Conservation (phyloP, 2,797 vertebrate genomes). For the Brotogeris chrysoptera region DNA sequence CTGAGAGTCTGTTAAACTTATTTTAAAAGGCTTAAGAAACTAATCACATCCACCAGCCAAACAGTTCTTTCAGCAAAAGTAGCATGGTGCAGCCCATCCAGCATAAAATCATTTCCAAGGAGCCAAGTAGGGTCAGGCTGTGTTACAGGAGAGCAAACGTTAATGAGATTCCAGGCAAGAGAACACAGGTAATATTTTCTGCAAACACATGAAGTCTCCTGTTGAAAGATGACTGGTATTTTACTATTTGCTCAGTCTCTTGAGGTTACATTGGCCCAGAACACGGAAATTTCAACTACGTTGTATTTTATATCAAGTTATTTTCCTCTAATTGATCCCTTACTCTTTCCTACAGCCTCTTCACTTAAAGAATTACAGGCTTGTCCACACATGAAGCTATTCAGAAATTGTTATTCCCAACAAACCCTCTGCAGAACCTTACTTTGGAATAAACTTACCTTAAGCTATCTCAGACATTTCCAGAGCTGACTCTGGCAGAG, state of each 20-base stretch:
- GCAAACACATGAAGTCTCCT: conserved; percentile 45
- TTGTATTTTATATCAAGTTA: conserved; percentile 44
- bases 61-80: conserved; percentile 14
- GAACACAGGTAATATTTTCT: conserved; percentile 56
- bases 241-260: conserved; percentile 27
- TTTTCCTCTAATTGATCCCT: conserved; percentile 52
- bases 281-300: conserved; percentile 39
- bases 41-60: conserved; percentile 14
- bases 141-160: conserved; percentile 39
- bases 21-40: conserved; percentile 29
- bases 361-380: not conserved
- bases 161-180: conserved; percentile 55
- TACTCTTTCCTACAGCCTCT: conserved; percentile 41
- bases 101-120: not conserved
- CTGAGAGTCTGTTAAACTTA: conserved; percentile 17
- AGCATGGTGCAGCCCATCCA: not conserved
- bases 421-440: not conserved
- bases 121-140: conserved; percentile 30
- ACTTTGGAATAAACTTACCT: not conserved
- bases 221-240: conserved; percentile 52
- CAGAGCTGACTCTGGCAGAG: not conserved
- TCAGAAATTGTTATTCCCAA: conserved; percentile 20
- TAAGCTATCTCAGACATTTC: conserved; percentile 6
- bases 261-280: conserved; percentile 30
- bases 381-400: conserved; percentile 29